Evolutionary conservation across 1,140 invertebrate species (phyloP).

Genomic region (Hypsibius dujardini): DNA sequence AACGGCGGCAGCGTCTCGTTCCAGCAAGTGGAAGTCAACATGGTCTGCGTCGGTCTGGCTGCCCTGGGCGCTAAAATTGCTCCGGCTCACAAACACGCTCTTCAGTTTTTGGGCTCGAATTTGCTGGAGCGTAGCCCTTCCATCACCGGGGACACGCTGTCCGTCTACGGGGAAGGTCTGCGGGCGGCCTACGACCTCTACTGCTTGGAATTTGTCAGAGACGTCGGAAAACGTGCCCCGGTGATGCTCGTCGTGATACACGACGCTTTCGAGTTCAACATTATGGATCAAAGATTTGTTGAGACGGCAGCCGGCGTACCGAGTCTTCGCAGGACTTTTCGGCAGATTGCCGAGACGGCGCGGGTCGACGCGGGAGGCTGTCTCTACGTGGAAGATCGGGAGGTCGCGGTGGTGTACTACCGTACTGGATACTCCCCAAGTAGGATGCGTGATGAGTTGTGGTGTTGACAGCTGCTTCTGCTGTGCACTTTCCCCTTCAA

Average conservation of each 20-base stretch:
- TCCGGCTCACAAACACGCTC: background rate
- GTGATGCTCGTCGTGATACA: too few relatives aligned
- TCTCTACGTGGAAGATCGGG: slow-evolving; percentile 35
- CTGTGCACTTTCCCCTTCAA: too few relatives aligned
- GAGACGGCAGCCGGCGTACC: background rate
- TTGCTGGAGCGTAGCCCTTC: too few relatives aligned
- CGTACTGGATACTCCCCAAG: too few relatives aligned
- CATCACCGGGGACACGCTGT: too few relatives aligned
- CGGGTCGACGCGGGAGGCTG: background rate
- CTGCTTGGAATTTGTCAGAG: too few relatives aligned
- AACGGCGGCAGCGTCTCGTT: background rate
- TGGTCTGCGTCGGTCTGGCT: background rate
- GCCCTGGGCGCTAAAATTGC: background rate
- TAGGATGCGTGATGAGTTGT: too few relatives aligned
- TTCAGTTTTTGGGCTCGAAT: background rate
- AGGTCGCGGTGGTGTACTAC: slow-evolving; percentile 79
- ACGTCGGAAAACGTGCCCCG: too few relatives aligned
- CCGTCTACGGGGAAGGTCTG: too few relatives aligned
- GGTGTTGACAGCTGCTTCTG: too few relatives aligned
- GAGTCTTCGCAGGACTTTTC: background rate
- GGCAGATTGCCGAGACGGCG: background rate
- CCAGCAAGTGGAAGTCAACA: slow-evolving; percentile 1
- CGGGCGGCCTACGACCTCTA: too few relatives aligned
- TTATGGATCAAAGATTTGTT: background rate
- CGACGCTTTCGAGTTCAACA: too few relatives aligned